Percentiles rank a stretch among this genome's conserved stretches.
Evolutionary conservation across 2,888 invertebrate species (phyloP).

Genomic region (Leistus spinibarbis): DNA sequence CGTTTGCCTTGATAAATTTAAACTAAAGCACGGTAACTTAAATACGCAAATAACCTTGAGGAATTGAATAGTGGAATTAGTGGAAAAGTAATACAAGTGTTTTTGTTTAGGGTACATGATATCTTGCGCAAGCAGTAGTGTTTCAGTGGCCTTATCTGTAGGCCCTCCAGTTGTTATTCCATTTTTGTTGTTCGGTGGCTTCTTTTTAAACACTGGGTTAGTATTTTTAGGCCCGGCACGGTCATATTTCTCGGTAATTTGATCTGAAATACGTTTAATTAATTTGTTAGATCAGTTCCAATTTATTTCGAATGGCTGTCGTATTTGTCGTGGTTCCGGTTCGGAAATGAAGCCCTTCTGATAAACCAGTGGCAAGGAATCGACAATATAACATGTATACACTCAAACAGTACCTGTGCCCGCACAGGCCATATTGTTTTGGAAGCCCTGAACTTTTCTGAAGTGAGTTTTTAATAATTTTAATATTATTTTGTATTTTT

Average conservation of each 20-base stretch:
- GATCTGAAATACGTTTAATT: background rate
- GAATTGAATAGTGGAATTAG: too few relatives aligned
- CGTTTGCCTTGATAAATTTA: too few relatives aligned
- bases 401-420: slow-evolving; percentile 77
- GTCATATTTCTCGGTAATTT: background rate
- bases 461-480: slow-evolving; percentile 58
- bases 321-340: slow-evolving; percentile 90
- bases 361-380: slow-evolving; percentile 90
- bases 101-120: slow-evolving; percentile 80
- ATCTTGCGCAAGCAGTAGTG: slow-evolving; percentile 82
- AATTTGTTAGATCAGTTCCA: slow-evolving; percentile 77
- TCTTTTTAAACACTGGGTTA: slow-evolving; percentile 89
- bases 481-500: background rate
- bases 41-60: too few relatives aligned
- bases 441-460: slow-evolving; percentile 77
- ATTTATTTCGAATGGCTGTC: slow-evolving; percentile 84
- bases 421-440: slow-evolving; percentile 78
- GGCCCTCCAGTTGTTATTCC: slow-evolving; percentile 93
- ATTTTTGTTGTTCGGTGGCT: slow-evolving; percentile 93
- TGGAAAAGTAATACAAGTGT: background rate
- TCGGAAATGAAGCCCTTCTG: slow-evolving; percentile 86
- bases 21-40: too few relatives aligned
- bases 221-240: slow-evolving; percentile 45
- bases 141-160: slow-evolving; percentile 87
- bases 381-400: slow-evolving; percentile 75